Evolutionary conservation across 2,888 invertebrate genomes (phyloP).

Genomic region (Cataglyphis rosenhaueri): DNA sequence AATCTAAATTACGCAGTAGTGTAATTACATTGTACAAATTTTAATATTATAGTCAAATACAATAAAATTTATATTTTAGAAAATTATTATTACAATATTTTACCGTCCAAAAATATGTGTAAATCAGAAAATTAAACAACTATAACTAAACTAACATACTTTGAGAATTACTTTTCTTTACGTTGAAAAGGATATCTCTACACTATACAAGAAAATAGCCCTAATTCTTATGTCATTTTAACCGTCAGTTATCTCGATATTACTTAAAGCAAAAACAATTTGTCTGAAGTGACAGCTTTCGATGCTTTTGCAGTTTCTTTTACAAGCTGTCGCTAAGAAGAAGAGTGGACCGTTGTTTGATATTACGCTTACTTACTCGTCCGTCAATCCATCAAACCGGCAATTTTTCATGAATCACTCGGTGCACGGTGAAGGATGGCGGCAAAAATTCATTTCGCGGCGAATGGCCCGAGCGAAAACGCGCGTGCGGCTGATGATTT

Average conservation of each 20-base stretch:
- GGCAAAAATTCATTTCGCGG: slow-evolving; percentile 57
- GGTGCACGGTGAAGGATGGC: slow-evolving; percentile 33
- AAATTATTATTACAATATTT: neutral
- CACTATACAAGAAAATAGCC: neutral
- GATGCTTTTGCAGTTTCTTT: neutral
- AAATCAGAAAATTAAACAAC: neutral
- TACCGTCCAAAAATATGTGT: neutral
- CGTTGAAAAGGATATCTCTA: neutral
- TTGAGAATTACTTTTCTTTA: neutral
- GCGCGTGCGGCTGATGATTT: slow-evolving; percentile 1
- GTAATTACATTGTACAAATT: neutral
- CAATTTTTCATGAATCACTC: slow-evolving; percentile 48
- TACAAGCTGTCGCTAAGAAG: neutral
- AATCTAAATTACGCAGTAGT: slow-evolving; percentile 2
- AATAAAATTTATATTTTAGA: slow-evolving; percentile 9
- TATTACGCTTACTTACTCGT: slow-evolving; percentile 51
- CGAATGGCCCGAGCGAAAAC: slow-evolving; percentile 17
- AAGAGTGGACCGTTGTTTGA: slow-evolving; percentile 34
- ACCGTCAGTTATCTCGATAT: neutral
- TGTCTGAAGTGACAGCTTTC: neutral
- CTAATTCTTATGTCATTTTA: neutral
- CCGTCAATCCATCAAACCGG: slow-evolving; percentile 53
- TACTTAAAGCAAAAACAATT: neutral
- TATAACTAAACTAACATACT: neutral
- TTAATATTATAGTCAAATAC: neutral